Conservation (phyloP, 1,140 invertebrate species). For the Idris sp. region DNA sequence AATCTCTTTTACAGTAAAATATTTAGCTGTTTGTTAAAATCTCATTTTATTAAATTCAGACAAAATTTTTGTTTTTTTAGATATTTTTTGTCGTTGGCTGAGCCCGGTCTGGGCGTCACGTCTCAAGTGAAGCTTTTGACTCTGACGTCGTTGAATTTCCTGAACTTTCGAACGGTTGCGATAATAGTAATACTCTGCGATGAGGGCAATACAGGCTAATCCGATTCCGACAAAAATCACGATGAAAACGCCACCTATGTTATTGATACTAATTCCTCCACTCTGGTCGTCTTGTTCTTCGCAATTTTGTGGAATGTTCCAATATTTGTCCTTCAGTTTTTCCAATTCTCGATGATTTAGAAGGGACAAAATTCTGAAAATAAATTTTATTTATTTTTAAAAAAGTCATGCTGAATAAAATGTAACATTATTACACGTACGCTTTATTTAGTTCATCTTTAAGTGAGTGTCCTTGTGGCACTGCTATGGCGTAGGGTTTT, state of each 20-base stretch:
- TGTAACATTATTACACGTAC: background rate
- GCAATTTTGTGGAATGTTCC: conserved; percentile 93
- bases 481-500: conserved; percentile 97
- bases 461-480: conserved; percentile 95
- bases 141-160: conserved; percentile 31
- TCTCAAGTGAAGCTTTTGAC: conserved; percentile 16
- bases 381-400: no score
- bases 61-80: conserved; percentile 51
- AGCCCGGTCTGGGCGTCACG: conserved; percentile 64
- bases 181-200: conserved; percentile 97
- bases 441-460: conserved; percentile 84
- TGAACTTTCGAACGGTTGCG: conserved; percentile 80
- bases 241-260: conserved; percentile 98
- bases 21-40: no score
- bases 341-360: conserved; percentile 95
- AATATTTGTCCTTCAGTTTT: conserved; percentile 96
- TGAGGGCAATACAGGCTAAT: conserved; percentile 93
- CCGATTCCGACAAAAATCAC: conserved; percentile 96
- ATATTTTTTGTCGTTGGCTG: conserved; percentile 67
- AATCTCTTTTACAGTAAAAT: no score
- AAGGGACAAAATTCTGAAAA: conserved; percentile 90
- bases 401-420: no score
- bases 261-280: conserved; percentile 97
- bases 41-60: conserved; percentile 45
- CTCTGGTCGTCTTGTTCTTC: conserved; percentile 93